phyloP scores from a whole-genome alignment of 2,797 vertebrate genomes.

The Salarias fasciatus region DNA sequence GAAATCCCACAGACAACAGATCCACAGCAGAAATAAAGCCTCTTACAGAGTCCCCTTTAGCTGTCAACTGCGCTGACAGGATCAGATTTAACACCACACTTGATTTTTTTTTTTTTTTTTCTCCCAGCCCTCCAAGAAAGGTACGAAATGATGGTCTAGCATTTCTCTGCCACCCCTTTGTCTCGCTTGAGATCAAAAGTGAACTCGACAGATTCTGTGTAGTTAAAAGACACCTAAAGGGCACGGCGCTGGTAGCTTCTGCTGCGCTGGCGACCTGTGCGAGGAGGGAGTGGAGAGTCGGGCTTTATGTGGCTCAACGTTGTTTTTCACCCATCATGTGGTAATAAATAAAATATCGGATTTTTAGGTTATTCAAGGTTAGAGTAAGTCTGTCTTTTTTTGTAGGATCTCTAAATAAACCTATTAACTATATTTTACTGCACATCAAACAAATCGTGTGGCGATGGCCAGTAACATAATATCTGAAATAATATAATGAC shows the following conservation, averaged over 20 bases:
- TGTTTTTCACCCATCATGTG: slow-evolving; percentile 19
- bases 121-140: slow-evolving; percentile 55
- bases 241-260: slow-evolving; percentile 44
- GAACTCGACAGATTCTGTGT: slow-evolving; percentile 60
- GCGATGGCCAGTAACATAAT: no score
- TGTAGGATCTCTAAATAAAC: no score
- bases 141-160: slow-evolving; percentile 54
- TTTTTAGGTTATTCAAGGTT: slow-evolving; percentile 6
- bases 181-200: slow-evolving; percentile 63
- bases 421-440: no score
- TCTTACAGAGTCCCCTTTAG: slow-evolving; percentile 70
- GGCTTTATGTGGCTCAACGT: slow-evolving; percentile 18
- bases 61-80: slow-evolving; percentile 63
- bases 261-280: slow-evolving; percentile 30
- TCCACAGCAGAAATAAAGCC: slow-evolving; percentile 65
- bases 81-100: slow-evolving; percentile 72
- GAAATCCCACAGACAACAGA: slow-evolving; percentile 63
- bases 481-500: no score
- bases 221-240: slow-evolving; percentile 58
- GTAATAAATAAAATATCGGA: slow-evolving; percentile 10
- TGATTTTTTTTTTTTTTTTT: slow-evolving; percentile 60
- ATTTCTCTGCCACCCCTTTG: slow-evolving; percentile 57
- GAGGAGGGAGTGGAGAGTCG: slow-evolving; percentile 8
- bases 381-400: neutral
- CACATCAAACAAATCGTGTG: no score